A percentile compares a stretch with the other conserved stretches of the same genome.
Conservation (phyloP, 2,797 vertebrate genomes). For the Pygocentrus nattereri region DNA sequence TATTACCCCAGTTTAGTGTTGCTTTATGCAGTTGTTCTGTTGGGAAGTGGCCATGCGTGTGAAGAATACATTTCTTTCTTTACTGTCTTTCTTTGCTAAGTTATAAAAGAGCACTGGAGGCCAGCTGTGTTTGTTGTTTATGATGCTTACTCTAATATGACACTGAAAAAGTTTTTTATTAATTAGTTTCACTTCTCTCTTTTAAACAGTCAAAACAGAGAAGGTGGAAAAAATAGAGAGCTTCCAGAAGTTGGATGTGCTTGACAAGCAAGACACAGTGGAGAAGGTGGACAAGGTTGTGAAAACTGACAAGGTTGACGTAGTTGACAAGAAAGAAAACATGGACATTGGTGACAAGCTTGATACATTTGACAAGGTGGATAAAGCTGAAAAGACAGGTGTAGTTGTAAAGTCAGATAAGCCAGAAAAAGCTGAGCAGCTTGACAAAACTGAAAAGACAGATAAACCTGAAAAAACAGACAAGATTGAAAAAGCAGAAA, state of each 20-base stretch:
- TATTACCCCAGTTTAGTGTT: too few relatives aligned
- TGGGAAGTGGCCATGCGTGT: background rate
- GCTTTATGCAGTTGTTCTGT: background rate
- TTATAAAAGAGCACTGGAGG: background rate
- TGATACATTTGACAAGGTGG: constrained; percentile 46
- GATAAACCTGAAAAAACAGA: constrained; percentile 54
- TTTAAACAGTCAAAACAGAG: constrained; percentile 67
- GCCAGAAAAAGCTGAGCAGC: constrained; percentile 49
- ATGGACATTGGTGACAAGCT: constrained; percentile 51
- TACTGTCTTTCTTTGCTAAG: background rate
- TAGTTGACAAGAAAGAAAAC: constrained; percentile 64
- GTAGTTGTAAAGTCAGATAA: constrained; percentile 45
- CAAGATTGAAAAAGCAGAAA: constrained; percentile 37
- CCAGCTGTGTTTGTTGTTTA: background rate
- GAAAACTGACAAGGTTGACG: constrained; percentile 29
- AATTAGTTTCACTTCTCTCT: constrained; percentile 23
- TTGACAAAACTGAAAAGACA: constrained; percentile 49
- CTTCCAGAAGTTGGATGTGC: constrained; percentile 55
- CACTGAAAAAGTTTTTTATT: background rate
- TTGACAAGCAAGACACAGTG: constrained; percentile 53
- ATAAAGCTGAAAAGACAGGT: constrained; percentile 32
- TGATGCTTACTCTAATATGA: background rate
- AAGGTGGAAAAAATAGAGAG: constrained; percentile 49
- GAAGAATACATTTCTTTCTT: background rate
- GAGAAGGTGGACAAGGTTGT: constrained; percentile 54